Evolutionary conservation across 2,888 invertebrate genomes (phyloP).

Genomic region (Drosophila neotestacea): DNA sequence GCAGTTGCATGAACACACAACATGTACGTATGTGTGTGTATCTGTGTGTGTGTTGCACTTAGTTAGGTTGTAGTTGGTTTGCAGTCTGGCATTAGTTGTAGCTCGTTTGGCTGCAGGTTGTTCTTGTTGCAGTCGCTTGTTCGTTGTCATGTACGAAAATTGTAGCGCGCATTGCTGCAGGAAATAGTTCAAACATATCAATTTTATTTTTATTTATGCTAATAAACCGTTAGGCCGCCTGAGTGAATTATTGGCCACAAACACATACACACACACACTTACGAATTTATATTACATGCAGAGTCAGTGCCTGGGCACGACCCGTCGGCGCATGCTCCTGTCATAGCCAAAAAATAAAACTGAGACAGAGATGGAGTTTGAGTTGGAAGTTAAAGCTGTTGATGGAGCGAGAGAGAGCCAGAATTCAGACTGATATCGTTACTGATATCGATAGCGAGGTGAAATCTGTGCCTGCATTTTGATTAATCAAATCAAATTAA

Average conservation of each 20-base stretch:
- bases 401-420: background rate
- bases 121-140: conserved; percentile 72
- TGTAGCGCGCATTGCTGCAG: conserved; percentile 81
- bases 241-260: conserved; percentile 74
- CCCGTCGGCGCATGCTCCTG: conserved; percentile 54
- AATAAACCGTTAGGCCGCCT: conserved; percentile 76
- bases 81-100: conserved; percentile 66
- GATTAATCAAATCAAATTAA: conserved; percentile 81
- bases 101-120: conserved; percentile 74
- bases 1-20: conserved; percentile 25
- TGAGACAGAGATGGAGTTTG: background rate
- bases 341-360: conserved; percentile 17
- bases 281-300: conserved; percentile 8
- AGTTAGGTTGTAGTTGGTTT: conserved; percentile 50
- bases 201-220: conserved; percentile 81
- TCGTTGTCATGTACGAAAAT: conserved; percentile 80
- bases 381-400: background rate
- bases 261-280: conserved; percentile 22
- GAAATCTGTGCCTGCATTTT: conserved; percentile 69
- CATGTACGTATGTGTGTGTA: background rate
- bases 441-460: conserved; percentile 34
- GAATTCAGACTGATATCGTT: conserved; percentile 18
- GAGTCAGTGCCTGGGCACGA: conserved; percentile 58
- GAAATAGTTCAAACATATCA: conserved; percentile 82
- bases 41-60: conserved; percentile 46